Conservation (phyloP, 1,140 invertebrate species). For the Lordiphosa clarofinis region DNA sequence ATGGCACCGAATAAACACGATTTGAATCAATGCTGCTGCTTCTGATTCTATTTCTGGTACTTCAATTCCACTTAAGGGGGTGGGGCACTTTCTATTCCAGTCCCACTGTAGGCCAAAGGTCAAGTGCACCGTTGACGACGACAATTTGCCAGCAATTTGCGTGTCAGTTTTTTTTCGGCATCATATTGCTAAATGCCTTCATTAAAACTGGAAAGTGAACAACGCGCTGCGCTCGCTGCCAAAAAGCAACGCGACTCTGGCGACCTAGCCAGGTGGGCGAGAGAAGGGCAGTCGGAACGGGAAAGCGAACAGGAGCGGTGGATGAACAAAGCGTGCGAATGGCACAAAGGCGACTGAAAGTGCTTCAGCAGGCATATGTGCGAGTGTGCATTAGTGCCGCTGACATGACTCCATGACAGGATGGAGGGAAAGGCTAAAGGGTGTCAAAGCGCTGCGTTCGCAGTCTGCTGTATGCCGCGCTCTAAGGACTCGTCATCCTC, state of each 20-base stretch:
- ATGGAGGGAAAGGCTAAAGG: neutral
- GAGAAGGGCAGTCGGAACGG: neutral
- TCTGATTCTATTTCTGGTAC: neutral
- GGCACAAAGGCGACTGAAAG: slow-evolving; percentile 32
- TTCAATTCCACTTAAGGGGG: neutral
- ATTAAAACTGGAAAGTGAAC: slow-evolving; percentile 45
- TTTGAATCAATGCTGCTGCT: slow-evolving; percentile 5
- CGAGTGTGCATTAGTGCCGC: slow-evolving; percentile 23
- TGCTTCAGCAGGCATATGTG: slow-evolving; percentile 22
- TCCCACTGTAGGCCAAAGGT: slow-evolving; percentile 26
- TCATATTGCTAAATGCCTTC: slow-evolving; percentile 48
- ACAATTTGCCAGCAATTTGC: slow-evolving; percentile 24
- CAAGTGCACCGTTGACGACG: slow-evolving; percentile 26
- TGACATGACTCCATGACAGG: slow-evolving; percentile 35
- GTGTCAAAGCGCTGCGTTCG: slow-evolving; percentile 7
- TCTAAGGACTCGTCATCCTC: slow-evolving; percentile 13
- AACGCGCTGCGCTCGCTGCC: slow-evolving; percentile 7
- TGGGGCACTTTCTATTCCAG: neutral
- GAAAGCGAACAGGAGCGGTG: neutral
- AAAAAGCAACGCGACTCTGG: slow-evolving; percentile 23
- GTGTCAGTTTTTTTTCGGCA: slow-evolving; percentile 10
- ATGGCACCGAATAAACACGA: neutral
- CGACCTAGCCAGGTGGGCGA: slow-evolving; percentile 6
- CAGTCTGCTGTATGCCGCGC: slow-evolving; percentile 10
- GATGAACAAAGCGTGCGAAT: slow-evolving; percentile 23